Evolutionary conservation across 2,113 vertebrate genomes (phyloP), one percentile per base, ranked within the genome.

Genomic region (Tyto alba): DNA sequence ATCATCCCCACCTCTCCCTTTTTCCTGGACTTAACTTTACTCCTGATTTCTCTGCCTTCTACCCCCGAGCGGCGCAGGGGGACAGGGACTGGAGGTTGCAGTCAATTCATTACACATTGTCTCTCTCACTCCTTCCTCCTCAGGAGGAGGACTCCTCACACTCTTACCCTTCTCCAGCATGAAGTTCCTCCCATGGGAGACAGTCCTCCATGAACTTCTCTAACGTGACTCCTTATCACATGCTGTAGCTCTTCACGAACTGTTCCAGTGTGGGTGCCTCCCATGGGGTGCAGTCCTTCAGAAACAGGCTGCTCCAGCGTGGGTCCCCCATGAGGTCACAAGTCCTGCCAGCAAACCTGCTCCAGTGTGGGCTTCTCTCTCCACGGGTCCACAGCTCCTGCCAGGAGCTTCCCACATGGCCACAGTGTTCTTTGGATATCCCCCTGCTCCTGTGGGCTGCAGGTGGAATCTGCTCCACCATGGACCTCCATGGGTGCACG

Each of bases 41-140:
- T 68, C 17, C 41, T 10, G 1, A 45, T 12, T 57, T 20, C 23
- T 78, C 25, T 66, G 13, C 14, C 26, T 43, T 6, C 43, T 53
- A 9, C 20, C 13, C 13, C 3, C 4, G 11, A 50, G 57, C 5
- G 13, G 9, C 0, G 0, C 27, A 36, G 23, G 20, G 16, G n/a
- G 17, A 11, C 3, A 6, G 2, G 23, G 9, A 76, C 6, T 4
- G 13, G 27, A 5, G 18, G 3, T 22, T 7, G 3, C 2, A 8
- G 30, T 50, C 18, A 23, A n/a, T 40, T 23, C 29, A 29, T 16
- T 30, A n/a, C 10, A n/a, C 3, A 6, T 23, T 60, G 16, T 62
- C 10, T 45, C 20, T 38, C 16, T 27, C 1, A 4, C 38, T 45
- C 9, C 3, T 32, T 63, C 45, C 47, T 63, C 20, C 67, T 62